phyloP scores from a whole-genome alignment of 2,888 invertebrate species.

The Eustalomyia histrio region DNA sequence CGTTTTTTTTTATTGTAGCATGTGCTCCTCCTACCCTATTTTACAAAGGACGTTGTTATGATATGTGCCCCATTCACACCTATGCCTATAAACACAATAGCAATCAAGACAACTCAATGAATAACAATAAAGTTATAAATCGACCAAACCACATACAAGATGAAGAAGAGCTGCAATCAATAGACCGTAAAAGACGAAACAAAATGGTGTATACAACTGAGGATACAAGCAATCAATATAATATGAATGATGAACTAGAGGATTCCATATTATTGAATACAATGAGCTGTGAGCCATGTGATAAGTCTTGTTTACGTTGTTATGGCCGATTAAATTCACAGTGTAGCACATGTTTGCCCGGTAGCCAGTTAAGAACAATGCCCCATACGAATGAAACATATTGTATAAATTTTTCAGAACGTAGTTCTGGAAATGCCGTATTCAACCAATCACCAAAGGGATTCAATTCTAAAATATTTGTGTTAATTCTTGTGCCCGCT shows the following conservation, averaged over 20 bases:
- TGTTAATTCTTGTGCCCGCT: constrained; percentile 69
- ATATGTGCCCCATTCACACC: constrained; percentile 75
- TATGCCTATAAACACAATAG: constrained; percentile 63
- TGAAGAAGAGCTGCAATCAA: constrained; percentile 70
- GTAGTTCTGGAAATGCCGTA: constrained; percentile 72
- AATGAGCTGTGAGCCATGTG: constrained; percentile 72
- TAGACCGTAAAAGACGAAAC: constrained; percentile 69
- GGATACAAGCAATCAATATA: constrained; percentile 6
- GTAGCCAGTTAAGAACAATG: constrained; percentile 73
- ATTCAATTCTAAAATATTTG: constrained; percentile 50
- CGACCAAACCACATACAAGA: constrained; percentile 19
- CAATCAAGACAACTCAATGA: constrained; percentile 19
- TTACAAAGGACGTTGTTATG: constrained; percentile 76
- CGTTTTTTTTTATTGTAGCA: constrained; percentile 68
- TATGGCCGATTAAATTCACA: constrained; percentile 75
- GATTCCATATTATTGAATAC: constrained; percentile 22
- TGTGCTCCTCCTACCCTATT: constrained; percentile 75
- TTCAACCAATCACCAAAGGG: background rate
- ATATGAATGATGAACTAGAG: background rate
- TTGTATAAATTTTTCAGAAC: constrained; percentile 75
- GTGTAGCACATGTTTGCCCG: constrained; percentile 75
- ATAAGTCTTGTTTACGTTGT: constrained; percentile 75
- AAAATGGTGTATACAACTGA: constrained; percentile 14
- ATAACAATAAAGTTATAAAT: constrained; percentile 26
- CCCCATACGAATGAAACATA: constrained; percentile 72